Evolutionary conservation across 1,140 invertebrate genomes (phyloP).

Genomic region (Neuroterus valhalla): DNA sequence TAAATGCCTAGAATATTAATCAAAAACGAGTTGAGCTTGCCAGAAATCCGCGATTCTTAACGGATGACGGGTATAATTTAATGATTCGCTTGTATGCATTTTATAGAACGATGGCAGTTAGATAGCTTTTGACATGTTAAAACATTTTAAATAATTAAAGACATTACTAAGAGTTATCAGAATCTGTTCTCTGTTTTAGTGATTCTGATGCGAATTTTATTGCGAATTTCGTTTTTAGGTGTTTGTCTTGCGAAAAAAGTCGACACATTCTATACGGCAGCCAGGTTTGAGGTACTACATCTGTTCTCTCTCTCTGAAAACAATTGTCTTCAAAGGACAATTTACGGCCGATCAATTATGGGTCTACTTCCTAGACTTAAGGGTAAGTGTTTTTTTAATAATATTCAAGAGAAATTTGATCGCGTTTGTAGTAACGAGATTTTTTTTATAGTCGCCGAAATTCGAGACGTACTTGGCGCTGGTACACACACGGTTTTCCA

Average conservation of each 20-base stretch:
- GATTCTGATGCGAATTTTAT: not conserved
- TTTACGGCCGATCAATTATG: constrained; percentile 97
- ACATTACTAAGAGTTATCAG: not conserved
- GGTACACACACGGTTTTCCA: constrained; percentile 98
- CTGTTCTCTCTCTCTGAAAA: constrained; percentile 93
- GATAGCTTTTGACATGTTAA: too few relatives aligned
- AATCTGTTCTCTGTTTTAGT: not conserved
- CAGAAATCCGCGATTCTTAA: not conserved
- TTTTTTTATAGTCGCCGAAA: constrained; percentile 78
- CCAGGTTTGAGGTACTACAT: constrained; percentile 95
- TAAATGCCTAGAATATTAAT: too few relatives aligned
- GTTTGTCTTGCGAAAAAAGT: constrained; percentile 93
- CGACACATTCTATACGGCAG: constrained; percentile 90
- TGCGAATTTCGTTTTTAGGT: constrained; percentile 77
- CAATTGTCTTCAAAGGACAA: constrained; percentile 98
- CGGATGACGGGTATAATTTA: constrained; percentile 33
- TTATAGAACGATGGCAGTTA: constrained; percentile 25
- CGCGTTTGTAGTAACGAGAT: not conserved
- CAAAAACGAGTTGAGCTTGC: too few relatives aligned
- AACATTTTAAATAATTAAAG: too few relatives aligned
- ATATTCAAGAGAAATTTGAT: not conserved
- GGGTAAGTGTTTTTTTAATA: constrained; percentile 63
- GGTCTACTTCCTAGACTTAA: constrained; percentile 84
- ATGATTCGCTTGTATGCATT: constrained; percentile 19
- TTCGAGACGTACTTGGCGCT: constrained; percentile 96